phyloP scores from a whole-genome alignment of 2,888 invertebrate species.

The Ametastegia equiseti region DNA sequence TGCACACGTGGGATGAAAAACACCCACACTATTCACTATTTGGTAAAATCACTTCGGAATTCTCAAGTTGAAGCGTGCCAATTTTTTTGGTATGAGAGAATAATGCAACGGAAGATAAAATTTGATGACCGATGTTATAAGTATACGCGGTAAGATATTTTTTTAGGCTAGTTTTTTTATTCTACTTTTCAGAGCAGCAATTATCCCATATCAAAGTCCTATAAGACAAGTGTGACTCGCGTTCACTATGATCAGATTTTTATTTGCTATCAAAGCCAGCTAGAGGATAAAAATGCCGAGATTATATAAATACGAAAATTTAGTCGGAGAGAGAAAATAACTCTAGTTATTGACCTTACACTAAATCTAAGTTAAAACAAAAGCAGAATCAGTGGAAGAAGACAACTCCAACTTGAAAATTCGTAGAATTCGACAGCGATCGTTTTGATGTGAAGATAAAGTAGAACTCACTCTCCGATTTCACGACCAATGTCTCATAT shows the following conservation, averaged over 20 bases:
- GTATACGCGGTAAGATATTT: too few species aligned
- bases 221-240: neutral
- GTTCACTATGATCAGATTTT: neutral
- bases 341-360: too few species aligned
- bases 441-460: neutral
- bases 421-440: neutral
- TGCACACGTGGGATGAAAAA: too few species aligned
- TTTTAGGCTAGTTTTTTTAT: neutral
- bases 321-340: neutral
- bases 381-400: neutral
- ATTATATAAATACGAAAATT: neutral
- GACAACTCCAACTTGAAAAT: neutral
- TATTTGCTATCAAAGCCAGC: neutral
- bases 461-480: neutral
- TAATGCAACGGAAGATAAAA: too few species aligned
- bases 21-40: neutral
- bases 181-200: neutral
- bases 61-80: neutral
- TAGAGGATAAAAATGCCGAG: neutral
- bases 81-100: too few species aligned
- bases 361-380: neutral
- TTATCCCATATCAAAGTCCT: neutral
- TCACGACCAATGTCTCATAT: neutral
- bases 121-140: too few species aligned
- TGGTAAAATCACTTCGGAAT: neutral